Evolutionary conservation across 2,797 vertebrate genomes (phyloP).

Genomic region (Chloroceryle inda): DNA sequence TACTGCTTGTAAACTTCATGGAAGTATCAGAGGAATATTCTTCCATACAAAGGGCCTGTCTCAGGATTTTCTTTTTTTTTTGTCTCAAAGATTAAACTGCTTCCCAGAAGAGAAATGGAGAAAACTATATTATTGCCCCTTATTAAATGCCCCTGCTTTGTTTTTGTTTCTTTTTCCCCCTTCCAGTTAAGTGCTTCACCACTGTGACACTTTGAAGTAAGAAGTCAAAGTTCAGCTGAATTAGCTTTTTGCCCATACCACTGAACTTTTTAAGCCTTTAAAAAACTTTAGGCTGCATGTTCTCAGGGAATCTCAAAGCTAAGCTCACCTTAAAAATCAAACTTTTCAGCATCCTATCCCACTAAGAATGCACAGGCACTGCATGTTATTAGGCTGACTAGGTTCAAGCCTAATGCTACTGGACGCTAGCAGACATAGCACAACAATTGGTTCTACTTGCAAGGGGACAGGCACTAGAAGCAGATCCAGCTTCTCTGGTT

Average conservation of each 20-base stretch:
- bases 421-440: background rate
- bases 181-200: background rate
- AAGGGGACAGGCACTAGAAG: background rate
- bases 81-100: background rate
- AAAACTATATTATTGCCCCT: background rate
- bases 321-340: background rate
- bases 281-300: background rate
- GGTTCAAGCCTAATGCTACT: background rate
- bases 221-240: background rate
- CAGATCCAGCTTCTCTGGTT: background rate
- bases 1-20: background rate
- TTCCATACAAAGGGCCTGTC: background rate
- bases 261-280: background rate
- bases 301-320: background rate
- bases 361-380: background rate
- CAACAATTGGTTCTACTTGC: background rate
- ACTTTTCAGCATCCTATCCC: background rate
- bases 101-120: background rate
- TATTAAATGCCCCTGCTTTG: background rate
- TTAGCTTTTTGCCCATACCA: background rate
- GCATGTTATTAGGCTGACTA: background rate
- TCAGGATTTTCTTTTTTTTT: background rate
- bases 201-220: background rate
- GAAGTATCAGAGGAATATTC: background rate
- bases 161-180: background rate